phyloP scores from a whole-genome alignment of 2,797 vertebrate genomes.

The Sitta carolinensis region DNA sequence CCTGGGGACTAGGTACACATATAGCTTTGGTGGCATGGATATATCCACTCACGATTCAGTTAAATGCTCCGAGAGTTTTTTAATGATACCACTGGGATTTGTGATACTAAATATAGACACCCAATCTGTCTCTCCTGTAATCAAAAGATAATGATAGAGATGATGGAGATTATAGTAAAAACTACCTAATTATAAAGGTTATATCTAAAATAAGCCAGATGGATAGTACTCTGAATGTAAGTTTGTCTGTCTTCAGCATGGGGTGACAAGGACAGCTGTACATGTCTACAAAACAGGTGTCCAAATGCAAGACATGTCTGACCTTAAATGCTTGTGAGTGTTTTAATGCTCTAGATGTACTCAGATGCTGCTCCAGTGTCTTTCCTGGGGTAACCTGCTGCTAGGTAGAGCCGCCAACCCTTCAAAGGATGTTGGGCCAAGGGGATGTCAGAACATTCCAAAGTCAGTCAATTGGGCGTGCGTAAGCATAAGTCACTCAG shows the following conservation, averaged over 20 bases:
- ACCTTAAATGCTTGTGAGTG: not conserved
- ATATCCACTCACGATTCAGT: not conserved
- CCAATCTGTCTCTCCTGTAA: not conserved
- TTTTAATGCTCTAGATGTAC: not conserved
- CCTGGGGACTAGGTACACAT: not conserved
- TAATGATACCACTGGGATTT: not conserved
- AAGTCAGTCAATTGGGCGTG: not conserved
- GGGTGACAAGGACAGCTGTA: not conserved
- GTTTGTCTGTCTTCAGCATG: not conserved
- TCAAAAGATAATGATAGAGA: not conserved
- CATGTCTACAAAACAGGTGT: rapidly evolving
- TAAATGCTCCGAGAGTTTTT: not conserved
- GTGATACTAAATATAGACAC: not conserved
- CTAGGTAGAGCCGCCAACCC: rapidly evolving
- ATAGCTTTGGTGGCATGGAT: not conserved
- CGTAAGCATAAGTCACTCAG: not conserved
- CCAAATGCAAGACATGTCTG: not conserved
- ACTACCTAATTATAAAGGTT: not conserved
- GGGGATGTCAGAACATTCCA: not conserved
- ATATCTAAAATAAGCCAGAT: not conserved
- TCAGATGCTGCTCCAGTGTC: not conserved
- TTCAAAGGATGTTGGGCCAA: not conserved
- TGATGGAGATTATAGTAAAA: not conserved
- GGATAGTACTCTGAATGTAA: not conserved
- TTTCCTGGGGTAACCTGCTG: not conserved